Base-by-base conservation (phyloP, 2,113 vertebrate genomes). In the Hippocampus zosterae region DNA sequence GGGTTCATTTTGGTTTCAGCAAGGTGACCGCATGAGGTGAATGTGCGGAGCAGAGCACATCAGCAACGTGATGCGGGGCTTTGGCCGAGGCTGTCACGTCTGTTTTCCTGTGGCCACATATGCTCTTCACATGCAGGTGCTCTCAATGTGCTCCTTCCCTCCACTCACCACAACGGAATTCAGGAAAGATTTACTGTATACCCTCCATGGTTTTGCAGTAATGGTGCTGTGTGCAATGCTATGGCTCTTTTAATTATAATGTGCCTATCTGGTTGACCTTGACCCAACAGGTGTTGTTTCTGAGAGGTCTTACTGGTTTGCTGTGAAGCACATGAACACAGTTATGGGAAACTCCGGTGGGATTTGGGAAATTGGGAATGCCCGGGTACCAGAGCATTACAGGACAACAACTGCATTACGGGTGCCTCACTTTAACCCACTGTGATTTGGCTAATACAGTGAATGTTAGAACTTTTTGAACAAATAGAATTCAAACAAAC, bases 131-230 rank as follows among this genome's bases (percentile, higher is more conserved):
- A 84, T 89, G 88, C 74, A 59, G 42, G 27, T 8, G 66, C 64
- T 65, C 77, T 72, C 80, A 86, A 82, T 70, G 71, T 59, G 79
- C 85, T 77, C 33, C 80, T 88, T 83, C 77, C 67, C 79, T 79
- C 76, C 78, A 71, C 79, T 52, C 78, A 87, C 82, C 89, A 74
- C 82, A 11, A 80, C 76, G 86, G 84, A 76, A 85, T 88, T 82
- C 81, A 83, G 84, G 84, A 64, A 77, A 85, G 77, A 78, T 70
- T 67, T 67, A 72, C 82, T 84, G 83, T 67, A 72, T 67, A 72
- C 82, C 82, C 81, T 79, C 76, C 76, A 75, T 50, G 79, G 73
- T 81, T 78, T 85, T 46, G 70, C 67, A 75, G 69, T 80, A 82
- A 85, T 81, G 81, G 55, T 75, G 81, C 73, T 19, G 77, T 23